Conservation (phyloP, 2,113 vertebrate genomes). For the Craseonycteris thonglongyai region DNA sequence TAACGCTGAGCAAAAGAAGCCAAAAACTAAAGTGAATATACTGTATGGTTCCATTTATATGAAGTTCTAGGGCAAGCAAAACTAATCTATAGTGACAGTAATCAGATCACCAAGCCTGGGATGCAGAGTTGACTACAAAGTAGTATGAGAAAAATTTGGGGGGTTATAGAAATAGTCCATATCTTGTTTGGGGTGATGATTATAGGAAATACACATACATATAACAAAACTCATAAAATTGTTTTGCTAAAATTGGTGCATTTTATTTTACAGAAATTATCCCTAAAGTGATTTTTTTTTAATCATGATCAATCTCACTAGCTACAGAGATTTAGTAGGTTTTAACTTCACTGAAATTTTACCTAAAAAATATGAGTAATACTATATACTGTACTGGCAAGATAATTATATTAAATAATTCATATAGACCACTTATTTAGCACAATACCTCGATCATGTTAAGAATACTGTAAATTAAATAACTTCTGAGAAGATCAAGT, state of each 20-base stretch:
- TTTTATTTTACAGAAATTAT: slow-evolving; percentile 5
- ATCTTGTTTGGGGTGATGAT: neutral
- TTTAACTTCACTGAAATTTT: slow-evolving; percentile 11
- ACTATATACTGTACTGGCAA: neutral
- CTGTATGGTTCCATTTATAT: neutral
- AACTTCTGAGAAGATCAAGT: slow-evolving; percentile 7
- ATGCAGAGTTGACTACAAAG: neutral
- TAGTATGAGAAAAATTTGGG: neutral
- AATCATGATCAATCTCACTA: neutral
- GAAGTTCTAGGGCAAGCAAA: neutral
- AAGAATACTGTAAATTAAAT: slow-evolving; percentile 15
- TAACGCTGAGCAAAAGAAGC: neutral
- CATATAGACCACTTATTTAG: slow-evolving; percentile 44
- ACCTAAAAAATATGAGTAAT: slow-evolving; percentile 5
- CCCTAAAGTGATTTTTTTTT: neutral
- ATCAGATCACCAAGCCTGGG: neutral
- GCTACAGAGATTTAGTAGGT: neutral
- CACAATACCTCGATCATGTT: neutral
- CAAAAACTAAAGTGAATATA: neutral
- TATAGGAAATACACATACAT: neutral
- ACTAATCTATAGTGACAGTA: neutral
- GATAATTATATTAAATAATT: slow-evolving; percentile 50
- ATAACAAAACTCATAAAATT: neutral
- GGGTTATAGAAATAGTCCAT: neutral
- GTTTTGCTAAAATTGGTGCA: neutral